Conservation (phyloP, 92 coral and sea anemone species). For the Desmophyllum pertusum region DNA sequence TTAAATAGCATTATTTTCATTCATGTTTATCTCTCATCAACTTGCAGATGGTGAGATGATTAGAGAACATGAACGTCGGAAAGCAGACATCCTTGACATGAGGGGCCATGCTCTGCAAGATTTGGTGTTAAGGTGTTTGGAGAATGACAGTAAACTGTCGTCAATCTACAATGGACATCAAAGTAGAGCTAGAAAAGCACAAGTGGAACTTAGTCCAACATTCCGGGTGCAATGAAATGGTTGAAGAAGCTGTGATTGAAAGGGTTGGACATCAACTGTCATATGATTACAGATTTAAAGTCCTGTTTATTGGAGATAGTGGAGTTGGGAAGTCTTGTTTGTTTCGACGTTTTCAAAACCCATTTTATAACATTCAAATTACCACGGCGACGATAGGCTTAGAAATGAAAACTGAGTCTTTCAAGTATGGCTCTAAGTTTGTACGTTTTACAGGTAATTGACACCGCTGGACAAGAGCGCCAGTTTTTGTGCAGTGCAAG, state of each 20-base stretch:
- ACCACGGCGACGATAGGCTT: conserved; percentile 62
- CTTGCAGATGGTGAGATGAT: conserved; percentile 47
- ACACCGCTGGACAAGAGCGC: conserved; percentile 90
- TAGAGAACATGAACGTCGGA: conserved; percentile 69
- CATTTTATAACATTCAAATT: conserved; percentile 44
- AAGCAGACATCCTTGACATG: conserved; percentile 67
- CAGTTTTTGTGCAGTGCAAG: conserved; percentile 63
- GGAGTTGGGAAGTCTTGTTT: conserved; percentile 90
- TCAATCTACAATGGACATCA: conserved; percentile 53
- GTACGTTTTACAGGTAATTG: conserved; percentile 61
- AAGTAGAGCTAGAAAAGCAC: conserved; percentile 45
- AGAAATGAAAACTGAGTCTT: conserved; percentile 59
- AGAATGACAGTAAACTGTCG: conserved; percentile 62
- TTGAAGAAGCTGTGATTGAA: conserved; percentile 33
- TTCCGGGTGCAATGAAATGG: not conserved
- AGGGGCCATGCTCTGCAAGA: conserved; percentile 57
- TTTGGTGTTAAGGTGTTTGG: conserved; percentile 68
- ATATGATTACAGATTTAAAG: conserved; percentile 77
- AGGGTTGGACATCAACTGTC: conserved; percentile 41
- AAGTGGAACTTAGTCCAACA: conserved; percentile 13
- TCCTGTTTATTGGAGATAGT: conserved; percentile 70
- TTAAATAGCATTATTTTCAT: no score
- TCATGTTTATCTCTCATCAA: not conserved
- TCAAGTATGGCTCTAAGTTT: conserved; percentile 66
- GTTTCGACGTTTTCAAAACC: conserved; percentile 68